Evolutionary conservation across 1,140 invertebrate genomes (phyloP), one percentile per base, ranked within the genome.

Genomic region (Neodiprion fabricii): DNA sequence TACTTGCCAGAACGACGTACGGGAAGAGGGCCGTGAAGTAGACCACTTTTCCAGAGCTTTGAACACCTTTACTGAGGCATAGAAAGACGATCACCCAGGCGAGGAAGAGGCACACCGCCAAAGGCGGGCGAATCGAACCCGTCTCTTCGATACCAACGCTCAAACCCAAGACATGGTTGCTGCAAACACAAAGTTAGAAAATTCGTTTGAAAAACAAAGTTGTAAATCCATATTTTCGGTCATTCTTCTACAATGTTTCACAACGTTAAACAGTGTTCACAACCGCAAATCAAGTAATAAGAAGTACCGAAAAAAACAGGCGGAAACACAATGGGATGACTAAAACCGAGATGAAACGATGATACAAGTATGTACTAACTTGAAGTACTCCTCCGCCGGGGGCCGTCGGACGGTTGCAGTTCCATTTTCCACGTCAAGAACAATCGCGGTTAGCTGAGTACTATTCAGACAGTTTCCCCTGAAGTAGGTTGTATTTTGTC

Each of bases 21-120:
- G 96, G 96, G 81, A 96, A 96, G 0, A 96, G 90, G 9, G 95
- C 94, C 9, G 95, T 96, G 78, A 96, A 95, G 82, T 96, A 96
- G 5, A 96, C 95, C 68, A 95, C 92, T 90, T 95, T 96, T 82
- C 95, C 95, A 28, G 94, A 95, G 77, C 93, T 95, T 84, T 96
- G 94, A 11, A 96, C 93, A 47, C 95, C 95, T 89, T 95, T 95
- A 83, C 92, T 94, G 28, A 96, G 89, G 82, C 94, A 95, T 48
- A 95, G 89, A 80, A 94, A 95, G 21, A 96, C 94, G 66, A 96
- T 92, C 67, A 93, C 81, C 95, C 95, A 96, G 68, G 94, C 94
- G n/a, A 93, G 84, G 1, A 95, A 88, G 7, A 96, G 88, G 86
- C 93, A 95, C 3, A 91, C 85, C 7, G 94, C 92, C 86, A 96